phyloP scores from a whole-genome alignment of 1,140 invertebrate genomes.

The Procambarus virginalis region DNA sequence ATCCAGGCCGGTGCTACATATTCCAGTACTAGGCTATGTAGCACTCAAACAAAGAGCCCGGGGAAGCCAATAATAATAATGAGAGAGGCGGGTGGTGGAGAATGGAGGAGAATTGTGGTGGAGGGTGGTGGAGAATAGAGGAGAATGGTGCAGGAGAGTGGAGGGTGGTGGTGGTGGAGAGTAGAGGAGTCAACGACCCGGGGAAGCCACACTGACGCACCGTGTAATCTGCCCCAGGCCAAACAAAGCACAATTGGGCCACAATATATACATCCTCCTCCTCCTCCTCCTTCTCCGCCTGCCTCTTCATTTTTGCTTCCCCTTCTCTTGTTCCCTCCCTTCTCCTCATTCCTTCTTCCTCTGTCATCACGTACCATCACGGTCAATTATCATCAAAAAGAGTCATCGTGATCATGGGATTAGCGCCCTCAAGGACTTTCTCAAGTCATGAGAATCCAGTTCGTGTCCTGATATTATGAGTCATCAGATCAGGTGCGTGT shows the following conservation, averaged over 20 bases:
- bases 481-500: no score
- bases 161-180: neutral
- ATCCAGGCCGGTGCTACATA: no score
- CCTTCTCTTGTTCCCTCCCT: neutral
- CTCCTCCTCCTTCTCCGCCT: neutral
- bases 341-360: no score
- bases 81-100: neutral
- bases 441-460: neutral
- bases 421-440: neutral
- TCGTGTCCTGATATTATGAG: neutral
- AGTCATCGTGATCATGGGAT: neutral
- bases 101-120: neutral
- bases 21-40: no score
- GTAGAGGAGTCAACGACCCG: conserved; percentile 7
- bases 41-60: no score
- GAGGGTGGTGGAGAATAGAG: neutral
- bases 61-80: neutral
- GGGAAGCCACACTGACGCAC: neutral
- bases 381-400: neutral
- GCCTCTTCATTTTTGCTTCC: neutral
- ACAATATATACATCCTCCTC: neutral
- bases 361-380: neutral
- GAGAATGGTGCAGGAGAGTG: neutral
- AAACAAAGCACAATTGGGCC: neutral
- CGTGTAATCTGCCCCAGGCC: neutral